Evolutionary conservation across 2,888 invertebrate genomes (phyloP), one percentile per base, ranked within the genome.

Genomic region (Seladonia tumulorum): DNA sequence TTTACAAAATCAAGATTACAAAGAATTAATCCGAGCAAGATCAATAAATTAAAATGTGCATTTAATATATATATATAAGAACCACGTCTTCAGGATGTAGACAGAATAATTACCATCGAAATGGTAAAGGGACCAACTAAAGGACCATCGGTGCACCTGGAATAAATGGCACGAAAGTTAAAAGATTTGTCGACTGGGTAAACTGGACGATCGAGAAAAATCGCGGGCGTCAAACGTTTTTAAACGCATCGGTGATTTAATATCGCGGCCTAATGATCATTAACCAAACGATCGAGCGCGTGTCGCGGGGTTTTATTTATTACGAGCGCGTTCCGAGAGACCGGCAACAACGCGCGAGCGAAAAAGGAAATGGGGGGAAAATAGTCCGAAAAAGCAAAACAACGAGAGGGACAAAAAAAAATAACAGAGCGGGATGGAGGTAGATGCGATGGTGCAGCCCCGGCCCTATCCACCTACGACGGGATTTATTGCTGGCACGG

Each of bases 261-360:
- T 82, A 81, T 82, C 72, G 53, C 45, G 4, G 25, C 79, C 79
- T 87, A 84, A 86, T 83, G 77, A 87, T 86, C 85, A 85, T 86
- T 85, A 85, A 87, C 83, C 80, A 66, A 89, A 66, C 88, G 81
- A 88, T 87, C 81, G 81, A 49, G 74, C 85, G 83, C 78, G 77
- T 80, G 85, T 85, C 87, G 39, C 39, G 63, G 49, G 47, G 60
- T 82, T 87, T 88, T 88, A 89, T 90, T 89, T 88, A 90, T 82
- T 86, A 82, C 73, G 53, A 57, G 66, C 80, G 83, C 73, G 86
- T 68, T 76, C 66, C 60, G 73, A n/a, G 53, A 76, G 70, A 5
- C 49, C 82, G 35, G n/a, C 39, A 63, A 53, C 75, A 76, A 79
- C 80, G 53, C 68, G 71, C 53, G 68, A 47, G 45, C 60, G 45